Percentiles rank a stretch among this genome's conserved stretches.
phyloP scores from a whole-genome alignment of 37 sponge, comb jelly and placozoan species.

The Amphimedon queenslandica region DNA sequence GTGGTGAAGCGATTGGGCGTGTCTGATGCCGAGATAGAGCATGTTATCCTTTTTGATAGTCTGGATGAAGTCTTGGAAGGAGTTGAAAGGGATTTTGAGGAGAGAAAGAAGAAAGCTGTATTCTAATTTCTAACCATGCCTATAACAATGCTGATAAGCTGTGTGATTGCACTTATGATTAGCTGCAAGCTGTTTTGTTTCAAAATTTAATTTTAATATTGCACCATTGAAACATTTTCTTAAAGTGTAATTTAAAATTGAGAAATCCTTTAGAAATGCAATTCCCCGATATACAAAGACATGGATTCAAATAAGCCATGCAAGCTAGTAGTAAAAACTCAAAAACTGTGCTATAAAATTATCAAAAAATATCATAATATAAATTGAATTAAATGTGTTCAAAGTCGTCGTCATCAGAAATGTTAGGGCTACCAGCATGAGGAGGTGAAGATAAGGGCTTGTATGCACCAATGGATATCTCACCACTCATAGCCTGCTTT shows the following conservation, averaged over 20 bases:
- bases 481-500: constrained; percentile 27
- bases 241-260: no score
- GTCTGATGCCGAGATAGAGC: background rate
- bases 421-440: background rate
- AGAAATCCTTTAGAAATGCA: no score
- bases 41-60: constrained; percentile 15
- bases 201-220: no score
- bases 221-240: no score
- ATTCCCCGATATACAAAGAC: no score
- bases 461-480: constrained; percentile 37
- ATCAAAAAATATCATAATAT: background rate
- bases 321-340: no score
- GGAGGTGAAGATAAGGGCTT: background rate
- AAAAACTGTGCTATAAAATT: no score
- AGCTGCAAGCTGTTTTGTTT: no score
- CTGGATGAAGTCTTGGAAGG: constrained; percentile 25
- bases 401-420: background rate
- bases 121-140: background rate
- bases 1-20: background rate
- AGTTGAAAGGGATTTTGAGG: constrained; percentile 15
- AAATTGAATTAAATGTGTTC: background rate
- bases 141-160: background rate
- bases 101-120: constrained; percentile 3
- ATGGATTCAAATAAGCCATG: no score
- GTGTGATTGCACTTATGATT: no score